Evolutionary conservation across 2,888 invertebrate genomes (phyloP), one percentile per base, ranked within the genome.

Genomic region (Parnassius smintheus): DNA sequence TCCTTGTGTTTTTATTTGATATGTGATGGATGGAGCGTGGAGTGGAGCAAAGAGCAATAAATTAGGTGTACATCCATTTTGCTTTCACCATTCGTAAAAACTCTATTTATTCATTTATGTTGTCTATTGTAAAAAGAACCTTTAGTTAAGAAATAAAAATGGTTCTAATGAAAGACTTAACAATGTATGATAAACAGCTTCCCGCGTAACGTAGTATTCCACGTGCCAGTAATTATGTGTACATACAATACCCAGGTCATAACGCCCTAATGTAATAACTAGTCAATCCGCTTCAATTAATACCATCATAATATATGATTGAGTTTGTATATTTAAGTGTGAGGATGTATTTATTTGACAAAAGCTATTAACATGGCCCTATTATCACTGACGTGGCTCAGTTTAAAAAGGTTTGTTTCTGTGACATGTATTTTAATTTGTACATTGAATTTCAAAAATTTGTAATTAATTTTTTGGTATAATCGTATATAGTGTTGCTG

Each of bases 221-320:
- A 51, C 51, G 13, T 13, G 13, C 25, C 25, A 59, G 52, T 59
- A 53, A 52, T 52, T 52, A 51, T 52, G 13, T 59, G 59, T 59
- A 59, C 45, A 52, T 52, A 59, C 22, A 13, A 45, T 42, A 45
- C 54, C 54, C 48, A 61, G 72, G 73, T 72, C 71, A 70, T 75
- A 73, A 71, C 74, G 74, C 75, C 68, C 70, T 70, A 68, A 69
- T 56, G 70, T 72, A 61, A 63, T 69, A 73, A 76, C 82, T 82
- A 82, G 82, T 82, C 82, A 82, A 71, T 73, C 72, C 73, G 78
- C 78, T 78, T 76, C 72, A 74, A 74, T 70, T 48, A 22, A 56
- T 56, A 44, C 56, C 56, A 46, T 13, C 13, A 12, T 46, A 46
- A 35, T 35, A 35, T 35, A 35, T 35, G 3, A 35, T 35, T 46